Evolutionary conservation across 1,140 invertebrate species (phyloP).

Genomic region (Condylostylus longicornis): DNA sequence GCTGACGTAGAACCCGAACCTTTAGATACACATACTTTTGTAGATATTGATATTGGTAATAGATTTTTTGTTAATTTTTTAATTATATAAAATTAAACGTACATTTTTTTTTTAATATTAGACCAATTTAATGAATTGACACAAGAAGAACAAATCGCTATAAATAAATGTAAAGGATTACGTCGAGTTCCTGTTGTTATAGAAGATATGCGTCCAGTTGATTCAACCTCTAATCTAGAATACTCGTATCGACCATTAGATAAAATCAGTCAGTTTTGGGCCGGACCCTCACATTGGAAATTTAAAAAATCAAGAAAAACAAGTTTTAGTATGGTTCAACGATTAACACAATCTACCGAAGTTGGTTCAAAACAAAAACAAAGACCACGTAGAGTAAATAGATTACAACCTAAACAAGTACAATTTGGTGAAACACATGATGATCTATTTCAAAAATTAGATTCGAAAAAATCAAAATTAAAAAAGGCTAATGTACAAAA

Average conservation of each 20-base stretch:
- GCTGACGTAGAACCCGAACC: constrained; percentile 27
- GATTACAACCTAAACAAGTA: constrained; percentile 9
- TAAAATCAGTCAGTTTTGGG: constrained; percentile 30
- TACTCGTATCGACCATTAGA: constrained; percentile 30
- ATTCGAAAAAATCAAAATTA: constrained; percentile 14
- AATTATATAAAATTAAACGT: constrained; percentile 1
- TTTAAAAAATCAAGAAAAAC: constrained; percentile 18
- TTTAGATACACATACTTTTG: constrained; percentile 7
- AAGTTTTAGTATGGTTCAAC: constrained; percentile 8
- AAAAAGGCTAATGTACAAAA: constrained; percentile 25
- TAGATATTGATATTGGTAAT: not conserved
- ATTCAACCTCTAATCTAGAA: constrained; percentile 22
- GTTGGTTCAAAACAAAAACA: too few species aligned
- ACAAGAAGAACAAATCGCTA: constrained; percentile 18
- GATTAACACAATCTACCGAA: not conserved
- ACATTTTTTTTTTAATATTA: not conserved
- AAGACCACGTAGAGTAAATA: too few species aligned
- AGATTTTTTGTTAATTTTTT: constrained; percentile 1
- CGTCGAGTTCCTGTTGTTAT: constrained; percentile 20
- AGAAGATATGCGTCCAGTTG: constrained; percentile 25
- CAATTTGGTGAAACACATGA: constrained; percentile 16
- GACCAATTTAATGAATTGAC: constrained; percentile 5
- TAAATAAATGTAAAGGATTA: constrained; percentile 21
- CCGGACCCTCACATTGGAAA: constrained; percentile 31
- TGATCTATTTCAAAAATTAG: constrained; percentile 15